Percentiles rank a stretch among this genome's conserved stretches.
phyloP scores from a whole-genome alignment of 2,888 invertebrate species.

The Ormia ochracea region DNA sequence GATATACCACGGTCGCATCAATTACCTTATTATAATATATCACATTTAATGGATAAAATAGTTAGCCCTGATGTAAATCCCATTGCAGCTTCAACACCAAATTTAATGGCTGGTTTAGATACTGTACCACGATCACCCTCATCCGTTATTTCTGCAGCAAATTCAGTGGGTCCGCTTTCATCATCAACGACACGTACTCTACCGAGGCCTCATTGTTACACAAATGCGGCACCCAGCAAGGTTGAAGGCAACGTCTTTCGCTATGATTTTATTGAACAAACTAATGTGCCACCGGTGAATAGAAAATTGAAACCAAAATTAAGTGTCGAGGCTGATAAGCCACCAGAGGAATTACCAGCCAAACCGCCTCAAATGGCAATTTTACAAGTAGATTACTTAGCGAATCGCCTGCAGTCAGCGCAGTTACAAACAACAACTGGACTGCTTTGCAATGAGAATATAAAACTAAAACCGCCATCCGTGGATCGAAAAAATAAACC shows the following conservation, averaged over 20 bases:
- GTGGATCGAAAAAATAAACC: slow-evolving; percentile 82
- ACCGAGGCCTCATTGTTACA: slow-evolving; percentile 77
- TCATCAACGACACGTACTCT: slow-evolving; percentile 69
- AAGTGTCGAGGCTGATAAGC: slow-evolving; percentile 70
- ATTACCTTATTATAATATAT: slow-evolving; percentile 76
- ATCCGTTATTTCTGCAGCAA: slow-evolving; percentile 53
- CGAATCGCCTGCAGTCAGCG: slow-evolving; percentile 64
- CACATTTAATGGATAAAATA: slow-evolving; percentile 70
- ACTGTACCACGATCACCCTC: slow-evolving; percentile 57
- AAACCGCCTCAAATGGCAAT: slow-evolving; percentile 69
- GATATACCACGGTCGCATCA: slow-evolving; percentile 85
- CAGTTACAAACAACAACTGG: slow-evolving; percentile 64
- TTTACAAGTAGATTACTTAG: slow-evolving; percentile 65
- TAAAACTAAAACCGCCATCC: slow-evolving; percentile 78
- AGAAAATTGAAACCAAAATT: slow-evolving; percentile 85
- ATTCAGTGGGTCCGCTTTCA: slow-evolving; percentile 39
- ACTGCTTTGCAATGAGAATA: slow-evolving; percentile 57
- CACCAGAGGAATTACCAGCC: slow-evolving; percentile 71
- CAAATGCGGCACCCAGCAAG: slow-evolving; percentile 78
- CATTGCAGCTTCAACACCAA: slow-evolving; percentile 75
- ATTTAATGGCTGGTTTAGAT: slow-evolving; percentile 70
- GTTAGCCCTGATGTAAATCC: slow-evolving; percentile 72
- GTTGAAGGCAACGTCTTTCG: slow-evolving; percentile 78
- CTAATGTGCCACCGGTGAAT: slow-evolving; percentile 84
- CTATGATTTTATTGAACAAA: slow-evolving; percentile 78